Base-by-base conservation (phyloP, 2,113 vertebrate species). In the Pteruthius melanotis region DNA sequence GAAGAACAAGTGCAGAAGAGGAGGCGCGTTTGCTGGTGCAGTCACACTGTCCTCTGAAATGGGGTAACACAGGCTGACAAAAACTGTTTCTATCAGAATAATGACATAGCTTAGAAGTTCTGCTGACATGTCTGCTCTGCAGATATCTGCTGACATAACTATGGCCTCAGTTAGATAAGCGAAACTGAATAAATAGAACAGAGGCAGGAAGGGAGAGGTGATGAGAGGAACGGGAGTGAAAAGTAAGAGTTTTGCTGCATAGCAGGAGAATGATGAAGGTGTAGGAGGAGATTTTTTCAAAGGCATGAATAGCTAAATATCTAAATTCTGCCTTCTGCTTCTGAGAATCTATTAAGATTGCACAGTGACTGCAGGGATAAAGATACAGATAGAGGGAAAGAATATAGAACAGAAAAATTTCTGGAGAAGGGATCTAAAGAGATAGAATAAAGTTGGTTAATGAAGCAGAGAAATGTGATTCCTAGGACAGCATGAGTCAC, bases 231-330 rank as follows among this genome's bases (percentile, higher is more conserved):
- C 33, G 44, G 47, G 42, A 90, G 64, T 87, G 87, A 59, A 54
- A 91, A 69, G 57, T 60, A 70, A 59, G 61, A 28, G 12, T 45
- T 90, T 92, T 95, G 65, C 84, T 30, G 49, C 84, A 30, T 53
- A 71, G 53, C 61, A 75, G 52, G 64, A 75, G 74, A 89, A 60
- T 74, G 84, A 39, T 15, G 60, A 80, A 88, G 63, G 60, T 86
- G 71, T 80, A 86, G 90, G 91, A 87, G 69, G 71, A 56, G 74
- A 42, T 87, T 93, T 94, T 94, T 91, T 87, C 88, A 76, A 91
- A 93, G 69, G 24, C 42, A 30, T 45, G 71, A 87, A 61, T 79
- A 87, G n/a, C 54, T 75, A 89, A 69, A 39, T 75, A 27, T 72
- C 35, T 63, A 64, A 85, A 83, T 85, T 83, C 82, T 45, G 47